Percentiles rank a stretch among this genome's conserved stretches.
Conservation (phyloP, 2,113 vertebrate genomes). For the Thunnus thynnus region DNA sequence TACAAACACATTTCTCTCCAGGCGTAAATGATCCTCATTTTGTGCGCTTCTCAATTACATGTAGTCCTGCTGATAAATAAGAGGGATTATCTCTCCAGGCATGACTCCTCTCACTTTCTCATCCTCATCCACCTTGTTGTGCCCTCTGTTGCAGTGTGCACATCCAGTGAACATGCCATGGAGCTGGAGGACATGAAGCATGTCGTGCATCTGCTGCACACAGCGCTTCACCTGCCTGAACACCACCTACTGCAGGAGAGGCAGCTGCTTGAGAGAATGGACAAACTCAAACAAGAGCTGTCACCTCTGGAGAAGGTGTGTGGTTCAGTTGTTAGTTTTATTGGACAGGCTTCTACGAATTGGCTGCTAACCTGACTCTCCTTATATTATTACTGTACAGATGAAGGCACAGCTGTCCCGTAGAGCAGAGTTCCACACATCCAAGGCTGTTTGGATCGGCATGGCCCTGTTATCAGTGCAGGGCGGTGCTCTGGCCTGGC, state of each 20-base stretch:
- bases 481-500: slow-evolving; percentile 93
- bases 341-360: not conserved
- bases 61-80: not conserved
- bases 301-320: slow-evolving; percentile 90
- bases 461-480: slow-evolving; percentile 92
- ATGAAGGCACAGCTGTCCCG: slow-evolving; percentile 84
- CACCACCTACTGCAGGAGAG: slow-evolving; percentile 88
- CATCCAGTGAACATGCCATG: slow-evolving; percentile 74
- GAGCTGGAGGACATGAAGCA: slow-evolving; percentile 87
- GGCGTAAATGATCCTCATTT: not conserved
- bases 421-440: slow-evolving; percentile 83
- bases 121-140: not conserved
- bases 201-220: slow-evolving; percentile 90
- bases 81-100: not conserved
- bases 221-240: slow-evolving; percentile 87
- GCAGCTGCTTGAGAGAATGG: slow-evolving; percentile 87
- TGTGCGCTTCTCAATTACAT: not conserved
- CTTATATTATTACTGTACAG: slow-evolving; percentile 70
- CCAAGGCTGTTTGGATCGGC: slow-evolving; percentile 88
- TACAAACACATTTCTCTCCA: slow-evolving; percentile 66
- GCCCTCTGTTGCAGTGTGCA: slow-evolving; percentile 71
- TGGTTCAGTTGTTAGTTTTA: not conserved
- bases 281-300: slow-evolving; percentile 88
- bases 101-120: not conserved
- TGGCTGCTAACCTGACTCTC: not conserved